These are phyloP conservation scores for Lutjanus campechanus DNA, from an alignment of 2,797 vertebrate genomes.

Conservation along the genomic window DNA sequence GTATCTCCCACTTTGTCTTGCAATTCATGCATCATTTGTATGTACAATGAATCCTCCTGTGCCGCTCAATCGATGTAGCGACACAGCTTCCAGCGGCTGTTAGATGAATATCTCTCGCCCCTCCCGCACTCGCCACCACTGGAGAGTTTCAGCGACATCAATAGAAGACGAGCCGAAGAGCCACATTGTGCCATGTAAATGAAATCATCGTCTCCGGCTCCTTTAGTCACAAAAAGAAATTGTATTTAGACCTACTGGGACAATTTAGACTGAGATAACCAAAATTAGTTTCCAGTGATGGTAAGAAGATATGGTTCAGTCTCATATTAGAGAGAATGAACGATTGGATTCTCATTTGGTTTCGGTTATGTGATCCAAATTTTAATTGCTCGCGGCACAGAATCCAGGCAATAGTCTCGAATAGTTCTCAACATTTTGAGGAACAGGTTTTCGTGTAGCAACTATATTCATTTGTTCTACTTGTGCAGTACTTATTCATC, in stretches of 20 bases:
- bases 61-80: constrained; percentile 54
- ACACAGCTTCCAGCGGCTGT: constrained; percentile 52
- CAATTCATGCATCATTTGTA: constrained; percentile 59
- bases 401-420: constrained; percentile 7
- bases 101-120: constrained; percentile 50
- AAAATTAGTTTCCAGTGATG: constrained; percentile 39
- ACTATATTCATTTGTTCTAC: neutral
- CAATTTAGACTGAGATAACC: constrained; percentile 35
- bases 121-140: constrained; percentile 7
- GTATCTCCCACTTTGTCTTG: constrained; percentile 39
- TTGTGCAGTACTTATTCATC: neutral
- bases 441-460: accelerated
- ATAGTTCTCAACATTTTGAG: neutral
- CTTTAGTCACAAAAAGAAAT: constrained; percentile 41
- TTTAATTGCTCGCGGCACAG: constrained; percentile 22
- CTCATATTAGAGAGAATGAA: constrained; percentile 16
- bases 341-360: constrained; percentile 41
- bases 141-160: constrained; percentile 53
- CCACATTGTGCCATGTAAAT: constrained; percentile 51
- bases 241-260: constrained; percentile 42
- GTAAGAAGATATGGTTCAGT: neutral
- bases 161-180: constrained; percentile 31
- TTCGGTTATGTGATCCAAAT: constrained; percentile 32
- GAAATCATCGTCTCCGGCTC: constrained; percentile 53
- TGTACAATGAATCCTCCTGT: constrained; percentile 49